Conservation (phyloP, 2,888 invertebrate species). For the Leptinotarsa rubiginosa region DNA sequence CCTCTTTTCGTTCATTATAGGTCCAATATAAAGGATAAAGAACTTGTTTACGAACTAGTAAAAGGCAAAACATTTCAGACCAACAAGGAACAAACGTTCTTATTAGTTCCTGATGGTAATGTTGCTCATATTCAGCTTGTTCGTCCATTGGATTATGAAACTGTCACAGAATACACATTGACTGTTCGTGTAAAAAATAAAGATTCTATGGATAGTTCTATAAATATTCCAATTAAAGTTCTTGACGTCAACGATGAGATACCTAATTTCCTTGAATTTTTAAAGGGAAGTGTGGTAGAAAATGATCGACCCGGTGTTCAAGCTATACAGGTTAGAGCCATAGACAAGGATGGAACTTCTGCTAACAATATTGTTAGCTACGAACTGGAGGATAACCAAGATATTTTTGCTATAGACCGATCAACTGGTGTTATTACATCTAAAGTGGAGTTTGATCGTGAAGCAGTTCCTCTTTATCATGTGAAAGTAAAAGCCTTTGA, state of each 20-base stretch:
- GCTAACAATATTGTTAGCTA: conserved; percentile 87
- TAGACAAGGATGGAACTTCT: conserved; percentile 87
- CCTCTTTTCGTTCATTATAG: conserved; percentile 58
- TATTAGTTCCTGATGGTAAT: conserved; percentile 72
- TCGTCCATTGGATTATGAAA: conserved; percentile 85
- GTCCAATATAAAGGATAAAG: conserved; percentile 82
- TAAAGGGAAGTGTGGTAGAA: conserved; percentile 85
- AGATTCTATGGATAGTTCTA: conserved; percentile 82
- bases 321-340: conserved; percentile 87
- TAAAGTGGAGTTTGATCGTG: conserved; percentile 85
- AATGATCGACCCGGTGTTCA: conserved; percentile 86
- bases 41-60: conserved; percentile 83
- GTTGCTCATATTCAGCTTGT: conserved; percentile 81
- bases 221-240: conserved; percentile 81
- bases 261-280: conserved; percentile 85
- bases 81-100: conserved; percentile 83
- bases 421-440: conserved; percentile 92
- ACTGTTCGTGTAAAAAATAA: conserved; percentile 87
- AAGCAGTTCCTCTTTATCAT: conserved; percentile 85
- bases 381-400: conserved; percentile 74
- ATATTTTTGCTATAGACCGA: conserved; percentile 85
- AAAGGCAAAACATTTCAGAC: conserved; percentile 88
- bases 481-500: conserved; percentile 88
- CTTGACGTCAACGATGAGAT: conserved; percentile 93
- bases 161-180: conserved; percentile 84